Percentiles rank a stretch among this genome's conserved stretches.
phyloP scores from a whole-genome alignment of 1,140 invertebrate genomes.

The Calephelis nemesis region DNA sequence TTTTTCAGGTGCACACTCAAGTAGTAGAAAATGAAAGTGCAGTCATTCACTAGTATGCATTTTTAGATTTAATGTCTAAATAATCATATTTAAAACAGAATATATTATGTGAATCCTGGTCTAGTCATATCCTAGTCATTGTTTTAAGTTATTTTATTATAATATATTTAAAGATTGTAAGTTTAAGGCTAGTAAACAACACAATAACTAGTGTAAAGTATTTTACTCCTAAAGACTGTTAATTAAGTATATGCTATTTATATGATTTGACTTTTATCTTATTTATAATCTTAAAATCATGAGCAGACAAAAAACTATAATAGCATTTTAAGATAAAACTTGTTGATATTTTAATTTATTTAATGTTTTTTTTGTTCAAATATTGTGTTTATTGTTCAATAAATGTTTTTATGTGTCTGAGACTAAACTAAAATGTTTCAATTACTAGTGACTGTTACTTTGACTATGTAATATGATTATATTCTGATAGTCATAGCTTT shows the following conservation, averaged over 20 bases:
- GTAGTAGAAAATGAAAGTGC: neutral
- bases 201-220: constrained; percentile 43
- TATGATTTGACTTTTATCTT: too few relatives aligned
- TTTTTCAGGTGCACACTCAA: neutral
- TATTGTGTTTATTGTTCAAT: too few relatives aligned
- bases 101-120: neutral
- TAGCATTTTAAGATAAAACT: too few relatives aligned
- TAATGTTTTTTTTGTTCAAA: too few relatives aligned
- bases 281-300: too few relatives aligned
- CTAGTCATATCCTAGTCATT: constrained; percentile 29
- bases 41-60: neutral
- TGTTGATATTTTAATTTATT: too few relatives aligned
- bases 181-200: constrained; percentile 15
- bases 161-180: constrained; percentile 6
- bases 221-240: constrained; percentile 60
- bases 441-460: too few relatives aligned
- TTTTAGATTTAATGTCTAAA: neutral
- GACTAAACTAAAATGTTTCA: too few relatives aligned
- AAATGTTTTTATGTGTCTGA: too few relatives aligned
- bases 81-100: constrained; percentile 2
- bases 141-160: neutral
- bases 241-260: constrained; percentile 44
- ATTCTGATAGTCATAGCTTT: too few relatives aligned
- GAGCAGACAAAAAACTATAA: too few relatives aligned
- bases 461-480: too few relatives aligned